phyloP scores from a whole-genome alignment of 2,797 vertebrate species.

The Sebastes oblongus region DNA sequence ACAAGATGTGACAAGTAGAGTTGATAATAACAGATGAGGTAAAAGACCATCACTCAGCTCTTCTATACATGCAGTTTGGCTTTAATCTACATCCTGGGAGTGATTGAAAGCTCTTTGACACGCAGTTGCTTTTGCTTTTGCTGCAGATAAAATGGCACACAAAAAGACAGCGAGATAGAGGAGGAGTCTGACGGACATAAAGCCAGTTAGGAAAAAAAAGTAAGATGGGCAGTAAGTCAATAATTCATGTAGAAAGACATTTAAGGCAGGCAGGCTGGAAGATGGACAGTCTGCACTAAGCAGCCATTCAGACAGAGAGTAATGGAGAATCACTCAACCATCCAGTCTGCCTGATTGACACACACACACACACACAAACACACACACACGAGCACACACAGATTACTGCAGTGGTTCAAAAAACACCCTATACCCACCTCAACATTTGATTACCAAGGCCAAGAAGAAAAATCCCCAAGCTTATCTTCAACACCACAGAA shows the following conservation, averaged over 20 bases:
- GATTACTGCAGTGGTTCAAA: constrained; percentile 21
- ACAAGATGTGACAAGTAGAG: neutral
- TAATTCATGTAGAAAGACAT: constrained; percentile 50
- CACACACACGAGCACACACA: constrained; percentile 10
- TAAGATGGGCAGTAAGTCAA: constrained; percentile 29
- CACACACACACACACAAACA: constrained; percentile 4
- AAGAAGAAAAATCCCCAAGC: constrained; percentile 16
- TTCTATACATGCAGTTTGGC: neutral
- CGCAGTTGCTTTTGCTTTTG: neutral
- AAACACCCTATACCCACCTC: constrained; percentile 21
- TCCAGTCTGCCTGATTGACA: constrained; percentile 10
- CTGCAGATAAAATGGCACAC: constrained; percentile 18
- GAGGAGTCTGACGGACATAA: neutral
- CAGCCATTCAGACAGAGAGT: constrained; percentile 31
- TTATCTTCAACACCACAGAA: constrained; percentile 11
- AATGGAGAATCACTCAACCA: constrained; percentile 38
- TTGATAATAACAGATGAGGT: constrained; percentile 4
- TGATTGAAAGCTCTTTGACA: constrained; percentile 1
- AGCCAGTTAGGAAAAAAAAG: neutral
- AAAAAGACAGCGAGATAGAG: neutral
- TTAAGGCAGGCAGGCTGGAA: neutral
- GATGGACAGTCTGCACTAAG: constrained; percentile 14
- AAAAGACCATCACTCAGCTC: neutral
- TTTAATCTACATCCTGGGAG: constrained; percentile 1
- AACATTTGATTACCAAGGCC: constrained; percentile 40